phyloP scores from a whole-genome alignment of 1,140 invertebrate genomes.

The Drosophila lowei region DNA sequence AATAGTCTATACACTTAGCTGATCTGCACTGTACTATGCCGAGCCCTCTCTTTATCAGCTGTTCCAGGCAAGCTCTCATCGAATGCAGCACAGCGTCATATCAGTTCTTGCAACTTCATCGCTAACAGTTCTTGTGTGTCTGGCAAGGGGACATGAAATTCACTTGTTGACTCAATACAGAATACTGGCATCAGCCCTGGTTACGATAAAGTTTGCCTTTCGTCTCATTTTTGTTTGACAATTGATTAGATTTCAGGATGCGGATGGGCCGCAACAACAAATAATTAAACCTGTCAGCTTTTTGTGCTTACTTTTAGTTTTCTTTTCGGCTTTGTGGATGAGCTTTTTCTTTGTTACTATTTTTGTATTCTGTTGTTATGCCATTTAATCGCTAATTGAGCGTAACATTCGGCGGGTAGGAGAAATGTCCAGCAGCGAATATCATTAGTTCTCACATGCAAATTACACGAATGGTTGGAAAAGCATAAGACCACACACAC shows the following conservation, averaged over 20 bases:
- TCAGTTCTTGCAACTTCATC: constrained; percentile 1
- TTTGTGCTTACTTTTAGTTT: constrained; percentile 27
- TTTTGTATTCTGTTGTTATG: constrained; percentile 18
- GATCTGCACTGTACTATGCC: constrained; percentile 8
- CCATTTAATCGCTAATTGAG: constrained; percentile 60
- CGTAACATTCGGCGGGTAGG: constrained; percentile 43
- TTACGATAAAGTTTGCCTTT: constrained; percentile 22
- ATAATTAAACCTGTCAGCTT: constrained; percentile 37
- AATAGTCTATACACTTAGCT: not conserved
- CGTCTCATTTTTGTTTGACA: constrained; percentile 23
- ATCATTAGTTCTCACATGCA: too few species aligned
- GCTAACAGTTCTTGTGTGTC: not conserved
- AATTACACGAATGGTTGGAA: too few species aligned
- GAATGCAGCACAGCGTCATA: constrained; percentile 7
- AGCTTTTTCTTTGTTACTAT: constrained; percentile 37
- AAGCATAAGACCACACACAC: too few species aligned
- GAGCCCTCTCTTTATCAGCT: constrained; percentile 17
- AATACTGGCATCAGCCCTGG: constrained; percentile 22
- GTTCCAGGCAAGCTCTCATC: not conserved
- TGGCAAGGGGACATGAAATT: constrained; percentile 3
- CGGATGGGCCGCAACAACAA: constrained; percentile 41
- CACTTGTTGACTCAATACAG: not conserved
- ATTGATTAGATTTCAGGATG: constrained; percentile 66
- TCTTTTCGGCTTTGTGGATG: constrained; percentile 18
- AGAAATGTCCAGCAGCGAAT: constrained; percentile 8